Evolutionary conservation across 2,797 vertebrate genomes (phyloP).

Genomic region (Syngnathus acus): DNA sequence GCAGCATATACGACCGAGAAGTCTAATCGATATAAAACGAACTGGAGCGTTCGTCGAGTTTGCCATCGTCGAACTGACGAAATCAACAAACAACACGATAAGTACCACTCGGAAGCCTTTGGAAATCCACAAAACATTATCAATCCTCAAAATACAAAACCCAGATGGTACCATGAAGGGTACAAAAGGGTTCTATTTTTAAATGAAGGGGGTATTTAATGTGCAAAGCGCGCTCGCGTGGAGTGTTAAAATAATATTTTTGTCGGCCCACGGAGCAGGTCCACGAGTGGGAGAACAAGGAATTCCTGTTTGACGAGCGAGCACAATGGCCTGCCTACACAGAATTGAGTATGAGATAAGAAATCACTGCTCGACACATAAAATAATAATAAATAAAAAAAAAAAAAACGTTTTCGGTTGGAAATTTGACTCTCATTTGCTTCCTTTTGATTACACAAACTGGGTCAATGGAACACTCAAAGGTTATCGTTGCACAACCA

Average conservation of each 20-base stretch:
- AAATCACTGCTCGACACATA: not conserved
- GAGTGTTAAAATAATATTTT: constrained; percentile 7
- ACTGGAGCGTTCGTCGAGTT: not conserved
- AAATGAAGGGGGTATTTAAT: constrained; percentile 8
- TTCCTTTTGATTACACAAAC: not conserved
- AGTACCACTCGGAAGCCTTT: not conserved
- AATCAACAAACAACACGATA: not conserved
- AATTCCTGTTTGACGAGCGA: constrained; percentile 25
- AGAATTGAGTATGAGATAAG: not conserved
- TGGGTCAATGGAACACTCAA: not conserved
- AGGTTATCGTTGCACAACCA: not conserved
- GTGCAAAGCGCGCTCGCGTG: not conserved
- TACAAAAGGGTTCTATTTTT: constrained; percentile 10
- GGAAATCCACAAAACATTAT: not conserved
- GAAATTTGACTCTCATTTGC: not conserved
- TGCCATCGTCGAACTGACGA: not conserved
- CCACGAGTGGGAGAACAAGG: constrained; percentile 4
- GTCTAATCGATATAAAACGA: not conserved
- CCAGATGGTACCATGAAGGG: constrained; percentile 10
- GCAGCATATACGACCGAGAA: not conserved
- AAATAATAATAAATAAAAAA: not conserved
- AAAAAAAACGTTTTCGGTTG: not conserved
- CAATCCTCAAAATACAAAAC: not conserved
- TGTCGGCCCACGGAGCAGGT: constrained; percentile 6
- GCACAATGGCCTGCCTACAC: not conserved